Base-by-base conservation (phyloP, 2,113 vertebrate genomes). In the Hypocryptadius cinnamomeus region DNA sequence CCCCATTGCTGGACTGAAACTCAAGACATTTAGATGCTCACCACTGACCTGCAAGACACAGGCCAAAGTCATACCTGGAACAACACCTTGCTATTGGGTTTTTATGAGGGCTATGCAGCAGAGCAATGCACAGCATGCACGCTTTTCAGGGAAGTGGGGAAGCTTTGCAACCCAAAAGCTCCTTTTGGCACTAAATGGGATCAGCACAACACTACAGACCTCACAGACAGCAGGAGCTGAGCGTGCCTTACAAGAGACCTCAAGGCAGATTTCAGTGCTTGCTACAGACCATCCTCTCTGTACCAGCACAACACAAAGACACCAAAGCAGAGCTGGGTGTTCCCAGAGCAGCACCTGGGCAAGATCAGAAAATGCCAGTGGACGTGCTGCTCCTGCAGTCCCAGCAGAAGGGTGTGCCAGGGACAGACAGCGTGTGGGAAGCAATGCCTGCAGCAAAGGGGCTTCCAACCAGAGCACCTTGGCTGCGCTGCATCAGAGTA, bases 381-480 rank as follows among this genome's bases (percentile, higher is more conserved):
- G 60, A 71, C 0, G 1, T 57, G 73, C 59, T 83, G 42, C 72
- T 85, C 51, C 72, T 63, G 65, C 2, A 3, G 42, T 11, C 42
- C 72, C 73, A 61, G 24, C 31, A 48, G 33, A 72, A 72, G 40
- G 23, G 28, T 15, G 21, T 86, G 77, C 68, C 89, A 94, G 56
- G 50, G 35, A 79, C 48, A 89, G 73, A 47, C 3, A 1, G 39
- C 2, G 5, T 56, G 64, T 64, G 77, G 69, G 61, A 89, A 84
- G 72, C 35, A 66, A 22, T 16, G 78, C 44, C 87, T 85, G 73
- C 30, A 87, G 87, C 45, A 72, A 72, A 81, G 37, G 56, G 48
- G 31, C 25, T 95, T 91, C 92, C 53, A 87, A 85, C 15, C 40
- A 76, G 50, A 93, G 87, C 73, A 89, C 78, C 61, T 81, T 68